Evolutionary conservation across 2,113 vertebrate genomes (phyloP).

Genomic region (Oplegnathus fasciatus): DNA sequence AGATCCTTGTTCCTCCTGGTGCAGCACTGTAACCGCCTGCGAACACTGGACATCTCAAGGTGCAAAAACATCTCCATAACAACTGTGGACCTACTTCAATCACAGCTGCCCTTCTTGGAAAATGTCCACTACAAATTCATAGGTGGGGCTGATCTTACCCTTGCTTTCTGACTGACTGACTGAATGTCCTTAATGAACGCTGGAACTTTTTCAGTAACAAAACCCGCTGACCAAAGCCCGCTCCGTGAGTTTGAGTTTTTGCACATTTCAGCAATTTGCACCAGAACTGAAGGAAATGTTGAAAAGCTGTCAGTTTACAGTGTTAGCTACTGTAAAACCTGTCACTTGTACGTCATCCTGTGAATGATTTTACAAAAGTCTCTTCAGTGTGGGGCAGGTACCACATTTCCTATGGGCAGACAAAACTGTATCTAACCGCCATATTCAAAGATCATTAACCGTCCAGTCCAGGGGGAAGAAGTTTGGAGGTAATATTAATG

Average conservation of each 20-base stretch:
- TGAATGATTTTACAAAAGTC: background rate
- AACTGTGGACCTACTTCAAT: conserved; percentile 82
- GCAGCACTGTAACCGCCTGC: conserved; percentile 84
- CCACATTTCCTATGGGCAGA: background rate
- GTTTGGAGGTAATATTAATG: background rate
- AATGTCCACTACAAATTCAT: conserved; percentile 83
- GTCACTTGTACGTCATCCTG: background rate
- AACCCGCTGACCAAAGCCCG: conserved; percentile 30
- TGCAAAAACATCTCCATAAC: conserved; percentile 84
- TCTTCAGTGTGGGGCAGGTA: background rate
- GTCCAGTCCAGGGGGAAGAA: background rate
- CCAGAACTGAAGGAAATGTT: conserved; percentile 13
- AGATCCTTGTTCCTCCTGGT: conserved; percentile 84
- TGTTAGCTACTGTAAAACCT: background rate
- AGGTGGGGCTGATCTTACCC: conserved; percentile 78
- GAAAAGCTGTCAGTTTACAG: background rate
- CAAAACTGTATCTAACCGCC: no score
- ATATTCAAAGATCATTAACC: background rate
- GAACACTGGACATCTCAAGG: conserved; percentile 86
- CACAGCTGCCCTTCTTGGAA: conserved; percentile 85
- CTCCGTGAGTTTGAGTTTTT: background rate
- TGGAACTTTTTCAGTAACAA: background rate
- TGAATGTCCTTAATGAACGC: background rate
- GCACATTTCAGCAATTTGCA: conserved; percentile 40
- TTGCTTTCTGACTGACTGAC: conserved; percentile 62